phyloP scores from a whole-genome alignment of 2,113 vertebrate genomes.

The Corythornis cristatus region DNA sequence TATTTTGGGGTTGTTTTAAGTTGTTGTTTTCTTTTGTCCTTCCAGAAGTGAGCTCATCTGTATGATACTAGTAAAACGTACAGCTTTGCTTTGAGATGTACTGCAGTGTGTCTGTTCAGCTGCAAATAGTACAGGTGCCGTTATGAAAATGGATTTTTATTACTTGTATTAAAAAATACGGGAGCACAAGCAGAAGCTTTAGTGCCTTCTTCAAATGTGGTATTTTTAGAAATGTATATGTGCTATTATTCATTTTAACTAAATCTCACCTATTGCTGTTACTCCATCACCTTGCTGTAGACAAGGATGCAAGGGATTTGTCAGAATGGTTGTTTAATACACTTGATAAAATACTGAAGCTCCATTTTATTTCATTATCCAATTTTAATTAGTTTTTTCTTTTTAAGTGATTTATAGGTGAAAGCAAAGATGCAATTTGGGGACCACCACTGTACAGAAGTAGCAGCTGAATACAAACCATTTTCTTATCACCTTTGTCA shows the following conservation, averaged over 20 bases:
- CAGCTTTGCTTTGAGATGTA: conserved; percentile 62
- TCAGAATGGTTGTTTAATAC: conserved; percentile 35
- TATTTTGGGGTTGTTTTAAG: conserved; percentile 40
- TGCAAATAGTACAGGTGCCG: conserved; percentile 70
- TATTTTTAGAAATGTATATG: conserved; percentile 73
- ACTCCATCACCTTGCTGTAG: conserved; percentile 33
- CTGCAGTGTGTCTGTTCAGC: conserved; percentile 70
- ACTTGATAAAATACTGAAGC: conserved; percentile 27
- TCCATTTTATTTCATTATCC: not conserved
- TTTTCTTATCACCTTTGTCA: conserved; percentile 49
- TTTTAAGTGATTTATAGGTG: conserved; percentile 19
- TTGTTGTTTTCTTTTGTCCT: conserved; percentile 9
- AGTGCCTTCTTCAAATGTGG: conserved; percentile 80
- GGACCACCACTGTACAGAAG: conserved; percentile 69
- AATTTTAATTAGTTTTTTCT: not conserved
- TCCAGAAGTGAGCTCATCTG: conserved; percentile 61
- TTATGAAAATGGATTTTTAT: conserved; percentile 46
- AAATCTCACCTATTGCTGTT: conserved; percentile 32
- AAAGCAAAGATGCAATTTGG: conserved; percentile 57
- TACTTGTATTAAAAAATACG: conserved; percentile 45
- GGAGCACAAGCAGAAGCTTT: conserved; percentile 83
- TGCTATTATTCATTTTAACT: conserved; percentile 56
- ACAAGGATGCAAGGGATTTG: conserved; percentile 46
- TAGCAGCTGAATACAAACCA: conserved; percentile 48
- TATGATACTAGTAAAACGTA: conserved; percentile 53